Conservation (phyloP, 2,797 vertebrate genomes). For the Smutsia gigantea region DNA sequence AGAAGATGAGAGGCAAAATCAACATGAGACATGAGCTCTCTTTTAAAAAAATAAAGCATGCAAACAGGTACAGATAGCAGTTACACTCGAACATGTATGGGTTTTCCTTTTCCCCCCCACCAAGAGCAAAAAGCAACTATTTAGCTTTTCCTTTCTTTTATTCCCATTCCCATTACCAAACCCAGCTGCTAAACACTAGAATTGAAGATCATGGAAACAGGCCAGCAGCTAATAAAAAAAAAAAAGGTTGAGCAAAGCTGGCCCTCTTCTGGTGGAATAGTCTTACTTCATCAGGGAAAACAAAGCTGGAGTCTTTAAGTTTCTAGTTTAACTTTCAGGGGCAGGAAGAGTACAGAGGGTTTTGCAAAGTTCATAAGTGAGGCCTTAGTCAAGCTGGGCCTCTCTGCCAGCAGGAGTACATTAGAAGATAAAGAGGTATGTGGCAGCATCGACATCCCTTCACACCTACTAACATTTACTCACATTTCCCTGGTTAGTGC, state of each 20-base stretch:
- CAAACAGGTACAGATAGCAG: neutral
- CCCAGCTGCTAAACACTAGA: slow-evolving; percentile 76
- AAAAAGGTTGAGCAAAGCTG: slow-evolving; percentile 74
- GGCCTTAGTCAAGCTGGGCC: too few relatives aligned
- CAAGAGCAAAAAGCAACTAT: slow-evolving; percentile 56
- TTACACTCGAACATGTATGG: neutral
- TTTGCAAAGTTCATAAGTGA: neutral
- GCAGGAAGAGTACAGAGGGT: neutral
- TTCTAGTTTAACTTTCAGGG: slow-evolving; percentile 21
- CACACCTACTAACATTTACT: neutral
- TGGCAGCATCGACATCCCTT: neutral
- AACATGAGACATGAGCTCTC: neutral
- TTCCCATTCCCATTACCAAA: slow-evolving; percentile 61
- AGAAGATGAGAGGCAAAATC: slow-evolving; percentile 12
- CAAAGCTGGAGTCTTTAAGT: slow-evolving; percentile 20
- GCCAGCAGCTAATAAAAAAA: slow-evolving; percentile 61
- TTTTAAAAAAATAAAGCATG: neutral
- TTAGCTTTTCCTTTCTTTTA: slow-evolving; percentile 58
- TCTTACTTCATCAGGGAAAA: slow-evolving; percentile 43
- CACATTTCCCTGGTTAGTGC: neutral
- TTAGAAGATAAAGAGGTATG: neutral
- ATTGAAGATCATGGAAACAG: slow-evolving; percentile 77
- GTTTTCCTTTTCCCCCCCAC: neutral
- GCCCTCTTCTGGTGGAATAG: slow-evolving; percentile 85
- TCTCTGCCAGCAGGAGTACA: neutral